Base-by-base conservation (phyloP, 2,888 invertebrate species). In the Notodonta dromedarius region DNA sequence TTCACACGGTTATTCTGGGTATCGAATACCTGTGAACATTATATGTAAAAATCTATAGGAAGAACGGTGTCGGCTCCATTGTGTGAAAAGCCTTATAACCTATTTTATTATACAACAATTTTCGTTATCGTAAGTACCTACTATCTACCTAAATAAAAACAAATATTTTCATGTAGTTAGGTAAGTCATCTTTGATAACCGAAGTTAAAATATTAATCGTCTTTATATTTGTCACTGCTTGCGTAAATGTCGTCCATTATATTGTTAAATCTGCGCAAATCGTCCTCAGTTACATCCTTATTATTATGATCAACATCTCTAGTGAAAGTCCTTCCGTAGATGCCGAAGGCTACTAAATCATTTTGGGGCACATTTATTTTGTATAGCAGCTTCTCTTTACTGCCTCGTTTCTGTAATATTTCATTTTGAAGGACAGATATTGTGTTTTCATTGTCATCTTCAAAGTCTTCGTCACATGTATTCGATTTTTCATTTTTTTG, bases 301-400 rank as follows among this genome's bases (percentile, higher is more conserved):
- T 85, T 88, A 54, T 87, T 88, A 54, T 87, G 81, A 60, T 84
- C 83, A 12, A 91, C 89, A 76, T 94, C 94, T 78, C 91, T 89
- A 0, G 84, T 88, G 64, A 85, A 95, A 11, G 94, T 80, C 59
- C 94, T 80, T 11, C 90, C 89, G 87, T 87, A 93, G 48, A 92
- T 77, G 8, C 84, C 94, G 69, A 95, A 95, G 0, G 94, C 79
- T 4, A 94, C 65, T 4, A 95, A 64, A 14, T 91, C 84, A 39
- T 77, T 84, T 72, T 94, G 91, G 0, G 93, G 86, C 14, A 68
- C 60, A 48, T 80, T 86, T 9, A 94, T 74, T 68, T 82, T 86
- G 16, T 81, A 84, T 0, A 67, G 66, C 0, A 91, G 64, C 32
- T 67, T 72, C 56, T 82, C 82, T 0, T 54, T 54, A 8, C 81